Percentiles rank a stretch among this genome's conserved stretches.
phyloP scores from a whole-genome alignment of 2,113 vertebrate genomes.

The Bujurquina vittata region DNA sequence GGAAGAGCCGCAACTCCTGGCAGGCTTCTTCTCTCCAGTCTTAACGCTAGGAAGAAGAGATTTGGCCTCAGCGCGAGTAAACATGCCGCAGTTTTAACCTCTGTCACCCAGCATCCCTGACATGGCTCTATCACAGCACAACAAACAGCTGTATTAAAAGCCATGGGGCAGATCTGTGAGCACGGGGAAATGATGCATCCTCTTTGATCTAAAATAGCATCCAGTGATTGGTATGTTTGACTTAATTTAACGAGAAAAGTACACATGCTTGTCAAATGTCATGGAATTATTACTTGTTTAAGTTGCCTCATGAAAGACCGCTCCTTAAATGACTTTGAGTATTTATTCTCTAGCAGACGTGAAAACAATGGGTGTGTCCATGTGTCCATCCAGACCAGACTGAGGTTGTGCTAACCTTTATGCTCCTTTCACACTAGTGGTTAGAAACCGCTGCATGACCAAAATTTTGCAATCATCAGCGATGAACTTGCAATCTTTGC shows the following conservation, averaged over 20 bases:
- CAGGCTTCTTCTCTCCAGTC: constrained; percentile 16
- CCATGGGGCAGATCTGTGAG: constrained; percentile 13
- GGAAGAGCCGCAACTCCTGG: constrained; percentile 59
- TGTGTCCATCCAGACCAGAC: too few species aligned
- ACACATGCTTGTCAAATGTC: neutral
- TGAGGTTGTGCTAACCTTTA: neutral
- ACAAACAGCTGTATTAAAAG: constrained; percentile 24
- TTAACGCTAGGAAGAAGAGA: constrained; percentile 48
- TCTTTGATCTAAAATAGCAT: constrained; percentile 19
- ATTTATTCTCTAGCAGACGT: neutral
- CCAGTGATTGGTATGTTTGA: constrained; percentile 1
- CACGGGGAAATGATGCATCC: neutral
- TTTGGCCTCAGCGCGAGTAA: constrained; percentile 31
- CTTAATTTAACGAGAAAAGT: constrained; percentile 1
- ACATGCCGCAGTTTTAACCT: constrained; percentile 56
- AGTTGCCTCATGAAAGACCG: neutral
- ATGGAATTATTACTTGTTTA: constrained; percentile 15
- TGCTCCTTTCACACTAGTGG: neutral
- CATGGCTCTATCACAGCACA: constrained; percentile 28
- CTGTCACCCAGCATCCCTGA: constrained; percentile 47
- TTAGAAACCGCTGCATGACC: neutral
- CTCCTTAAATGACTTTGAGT: too few species aligned
- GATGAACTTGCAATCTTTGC: neutral
- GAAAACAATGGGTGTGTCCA: neutral
- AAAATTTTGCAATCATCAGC: neutral